Evolutionary conservation across 2,113 vertebrate genomes (phyloP).

Genomic region (Leptosomus discolor): DNA sequence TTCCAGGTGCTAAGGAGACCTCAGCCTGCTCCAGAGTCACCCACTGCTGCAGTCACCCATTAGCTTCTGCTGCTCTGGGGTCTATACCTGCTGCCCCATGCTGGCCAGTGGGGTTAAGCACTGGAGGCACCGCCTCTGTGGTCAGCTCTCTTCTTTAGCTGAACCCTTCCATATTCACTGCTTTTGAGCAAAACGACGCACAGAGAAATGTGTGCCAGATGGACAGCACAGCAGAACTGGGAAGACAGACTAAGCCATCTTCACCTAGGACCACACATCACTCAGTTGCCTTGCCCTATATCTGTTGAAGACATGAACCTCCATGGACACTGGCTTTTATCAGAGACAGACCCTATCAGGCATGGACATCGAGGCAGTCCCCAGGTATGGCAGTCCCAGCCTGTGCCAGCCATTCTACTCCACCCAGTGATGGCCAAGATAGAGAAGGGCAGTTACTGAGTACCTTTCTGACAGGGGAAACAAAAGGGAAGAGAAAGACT

Average conservation of each 20-base stretch:
- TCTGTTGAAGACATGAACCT: neutral
- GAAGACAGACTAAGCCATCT: neutral
- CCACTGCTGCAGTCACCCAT: rapidly evolving
- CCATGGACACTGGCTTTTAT: neutral
- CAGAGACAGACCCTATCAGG: neutral
- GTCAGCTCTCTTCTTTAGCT: neutral
- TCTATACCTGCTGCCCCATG: neutral
- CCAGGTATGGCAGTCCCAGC: neutral
- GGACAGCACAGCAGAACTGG: neutral
- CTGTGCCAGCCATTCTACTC: neutral
- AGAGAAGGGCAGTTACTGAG: neutral
- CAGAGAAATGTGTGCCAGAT: neutral
- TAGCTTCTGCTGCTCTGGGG: neutral
- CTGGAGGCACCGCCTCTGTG: rapidly evolving
- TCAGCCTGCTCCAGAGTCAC: neutral
- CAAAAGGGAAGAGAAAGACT: neutral
- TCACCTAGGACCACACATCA: neutral
- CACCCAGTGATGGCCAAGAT: neutral
- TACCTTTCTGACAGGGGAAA: neutral
- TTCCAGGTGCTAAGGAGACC: neutral
- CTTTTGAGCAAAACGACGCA: neutral
- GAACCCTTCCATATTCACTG: neutral
- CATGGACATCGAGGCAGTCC: neutral
- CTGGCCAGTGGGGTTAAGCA: neutral
- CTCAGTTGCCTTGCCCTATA: neutral